Conservation (phyloP, 2,888 invertebrate genomes). For the Lamellibrachia columna region DNA sequence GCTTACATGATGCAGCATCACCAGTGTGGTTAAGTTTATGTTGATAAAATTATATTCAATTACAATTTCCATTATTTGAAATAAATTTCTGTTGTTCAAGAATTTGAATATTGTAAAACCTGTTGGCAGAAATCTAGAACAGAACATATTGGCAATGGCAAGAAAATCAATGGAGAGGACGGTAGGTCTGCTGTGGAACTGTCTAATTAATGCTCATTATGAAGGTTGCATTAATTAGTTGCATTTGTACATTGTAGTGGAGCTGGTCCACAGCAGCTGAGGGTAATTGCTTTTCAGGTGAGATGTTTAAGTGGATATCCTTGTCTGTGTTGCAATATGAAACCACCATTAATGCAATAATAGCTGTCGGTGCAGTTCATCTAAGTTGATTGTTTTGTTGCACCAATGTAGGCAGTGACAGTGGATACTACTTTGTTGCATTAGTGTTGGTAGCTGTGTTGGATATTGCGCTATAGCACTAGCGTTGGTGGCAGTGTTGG, state of each 20-base stretch:
- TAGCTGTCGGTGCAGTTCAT: not conserved
- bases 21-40: not conserved
- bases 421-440: not conserved
- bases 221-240: slow-evolving; percentile 16
- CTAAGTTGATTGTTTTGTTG: not conserved
- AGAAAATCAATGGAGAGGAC: not conserved
- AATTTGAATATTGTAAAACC: not conserved
- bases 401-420: not conserved
- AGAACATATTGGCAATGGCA: not conserved
- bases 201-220: not conserved
- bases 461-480: not conserved
- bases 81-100: not conserved
- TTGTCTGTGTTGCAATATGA: slow-evolving; percentile 2
- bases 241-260: not conserved
- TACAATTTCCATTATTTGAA: not conserved
- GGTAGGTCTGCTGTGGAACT: not conserved
- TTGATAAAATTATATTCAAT: not conserved
- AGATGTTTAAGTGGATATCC: slow-evolving; percentile 16
- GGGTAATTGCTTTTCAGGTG: slow-evolving; percentile 3
- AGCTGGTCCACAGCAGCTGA: not conserved
- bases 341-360: not conserved
- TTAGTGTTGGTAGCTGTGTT: too few relatives aligned
- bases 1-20: not conserved
- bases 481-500: not conserved
- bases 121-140: not conserved